Evolutionary conservation across 1,140 invertebrate species (phyloP), one percentile per base, ranked within the genome.

Genomic region (Tribolium madens): DNA sequence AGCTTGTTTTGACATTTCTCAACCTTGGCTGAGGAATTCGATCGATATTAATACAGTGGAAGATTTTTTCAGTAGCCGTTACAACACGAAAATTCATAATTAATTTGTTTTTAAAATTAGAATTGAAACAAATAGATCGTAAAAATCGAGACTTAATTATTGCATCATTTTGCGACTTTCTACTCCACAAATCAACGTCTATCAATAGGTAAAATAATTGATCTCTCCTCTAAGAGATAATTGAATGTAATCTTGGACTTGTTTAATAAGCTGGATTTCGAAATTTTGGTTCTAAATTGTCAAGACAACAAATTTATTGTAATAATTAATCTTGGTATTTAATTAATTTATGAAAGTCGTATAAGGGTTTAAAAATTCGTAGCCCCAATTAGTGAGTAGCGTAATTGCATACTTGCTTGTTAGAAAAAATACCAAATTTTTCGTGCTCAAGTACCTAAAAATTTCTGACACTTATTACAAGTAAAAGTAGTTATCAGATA

Each of bases 191-290:
- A 64, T 64, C 57, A 64, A 64, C 18, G 52, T 64, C 57, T 31
- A 64, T 64, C 57, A 33, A 14, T 64, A 33, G 26, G 1, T 64
- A 21, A 12, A 64, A 64, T 64, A 64, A 64, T 64, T 64, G 57
- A 64, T n/a, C n/a, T n/a, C n/a, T n/a, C n/a, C n/a, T n/a, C n/a
- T 64, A 64, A 4, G 57, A 64, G 57, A 64, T 64, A 64, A 64
- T 64, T 64, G 57, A 64, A 64, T 33, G 15, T 57, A 57, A 57
- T 21, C 52, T 57, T 57, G 21, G 21, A 6, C n/a, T n/a, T n/a
- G n/a, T n/a, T 26, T 60, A 60, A 60, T 26, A 21, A 64, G 21
- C 18, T 33, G 21, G 57, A 21, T 64, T 64, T 12, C 26, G 26
- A 31, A 31, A 31, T 31, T 31, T n/a, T 26, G 53, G 21, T 60